Base-by-base conservation (phyloP, 2,888 invertebrate species). In the Hipparchia semele region DNA sequence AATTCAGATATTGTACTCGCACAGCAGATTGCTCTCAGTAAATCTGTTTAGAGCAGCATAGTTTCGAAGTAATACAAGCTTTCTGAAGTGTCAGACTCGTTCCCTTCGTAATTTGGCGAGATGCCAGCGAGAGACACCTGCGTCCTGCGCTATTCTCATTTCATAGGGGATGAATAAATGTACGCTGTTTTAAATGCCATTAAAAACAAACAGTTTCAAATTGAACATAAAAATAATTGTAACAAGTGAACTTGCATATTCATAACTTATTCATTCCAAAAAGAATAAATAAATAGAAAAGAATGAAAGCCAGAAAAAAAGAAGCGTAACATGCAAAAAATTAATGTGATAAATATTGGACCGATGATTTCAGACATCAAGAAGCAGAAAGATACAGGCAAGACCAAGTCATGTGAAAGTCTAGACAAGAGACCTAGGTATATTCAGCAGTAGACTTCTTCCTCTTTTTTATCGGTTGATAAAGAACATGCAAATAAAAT, bases 51-150 rank as follows among this genome's bases (percentile, higher is more conserved):
- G 73, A 73, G 69, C 67, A 62, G 56, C 70, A 73, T 70, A 73
- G 66, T 73, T 73, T 67, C 58, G 23, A 73, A 71, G 71, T 72
- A 59, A 68, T 61, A 49, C 72, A 68, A 76, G 75, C 69, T 49
- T 73, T 70, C 56, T 73, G 73, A 76, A 65, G 62, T 62, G 70
- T 70, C 73, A 76, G 75, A 76, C 73, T 75, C 74, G 73, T 79
- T 76, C 75, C 73, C 76, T 77, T 70, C 70, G 72, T 74, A 73
- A 76, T 71, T 78, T 79, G 79, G 80, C 77, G 69, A 54, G 70
- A 39, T 39, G 75, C 79, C 78, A 80, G 75, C 46, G 7, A 66
- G 68, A 71, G 66, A 73, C 80, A 79, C 79, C 80, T 77, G 80
- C 75, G 77, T 56, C 68, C 45, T 64, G 65, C 54, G 39, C 49